Base-by-base conservation (phyloP, 2,888 invertebrate species). In the Cartodere bifasciata region DNA sequence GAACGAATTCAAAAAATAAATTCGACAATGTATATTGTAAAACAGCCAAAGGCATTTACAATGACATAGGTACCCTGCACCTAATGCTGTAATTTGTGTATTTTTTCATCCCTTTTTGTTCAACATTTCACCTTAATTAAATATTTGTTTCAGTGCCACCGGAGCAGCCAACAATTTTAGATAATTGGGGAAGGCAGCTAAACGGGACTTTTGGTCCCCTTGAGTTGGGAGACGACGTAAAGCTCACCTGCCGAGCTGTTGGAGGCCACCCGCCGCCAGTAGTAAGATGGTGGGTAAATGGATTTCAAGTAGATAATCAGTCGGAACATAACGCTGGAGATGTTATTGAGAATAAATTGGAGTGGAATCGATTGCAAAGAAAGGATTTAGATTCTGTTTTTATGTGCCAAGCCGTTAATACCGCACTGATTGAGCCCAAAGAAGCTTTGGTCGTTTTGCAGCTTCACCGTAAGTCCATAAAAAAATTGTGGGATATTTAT, bases 391-490 rank as follows among this genome's bases (percentile, higher is more conserved):
- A 86, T 46, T 78, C 84, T 12, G 76, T 84, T 42, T 86, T 86
- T 64, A 86, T 84, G 33, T 90, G 88, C 55, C 83, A 85, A 57
- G 86, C 88, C 13, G 68, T 78, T 51, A 90, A 90, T 64, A 87
- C 86, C 32, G 73, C 75, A 49, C 70, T 87, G 32, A 81, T 83
- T 31, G 79, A 82, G 47, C 79, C 85, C 6, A 77, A 76, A 56
- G 80, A 80, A 56, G 71, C 79, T 10, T 74, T 79, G 15, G 72
- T 84, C 29, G 70, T 77, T 29, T 65, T 86, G 36, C 82, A 85
- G 52, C 73, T 86, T 62, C 78, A 78, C 56, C 59, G 86, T 86
- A 61, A 84, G 85, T 53, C n/a, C n/a, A n/a, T n/a, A n/a, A n/a
- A n/a, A n/a, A n/a, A n/a, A n/a, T n/a, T n/a, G n/a, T n/a, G n/a